These are phyloP conservation scores for Colius striatus DNA, from an alignment of 2,113 vertebrate genomes.

Conservation along the genomic window DNA sequence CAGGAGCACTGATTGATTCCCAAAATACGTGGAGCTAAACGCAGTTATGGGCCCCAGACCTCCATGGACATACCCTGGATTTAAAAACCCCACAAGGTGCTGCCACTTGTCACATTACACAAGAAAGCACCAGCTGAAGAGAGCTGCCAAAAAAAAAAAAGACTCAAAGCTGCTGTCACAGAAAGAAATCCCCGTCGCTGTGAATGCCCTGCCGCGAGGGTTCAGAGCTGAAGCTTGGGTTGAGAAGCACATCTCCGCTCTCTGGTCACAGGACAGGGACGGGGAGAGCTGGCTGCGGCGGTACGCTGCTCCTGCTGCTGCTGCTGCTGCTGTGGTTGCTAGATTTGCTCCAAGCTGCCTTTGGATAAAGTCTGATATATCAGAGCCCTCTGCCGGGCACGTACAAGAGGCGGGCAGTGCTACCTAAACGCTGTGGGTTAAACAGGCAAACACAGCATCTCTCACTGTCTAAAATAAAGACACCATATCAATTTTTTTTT, in stretches of 20 bases:
- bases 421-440: fast-evolving
- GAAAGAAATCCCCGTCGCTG: background rate
- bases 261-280: fast-evolving
- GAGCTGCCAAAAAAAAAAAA: background rate
- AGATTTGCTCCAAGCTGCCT: background rate
- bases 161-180: background rate
- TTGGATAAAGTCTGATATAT: background rate
- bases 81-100: too few relatives aligned
- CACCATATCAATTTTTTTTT: too few relatives aligned
- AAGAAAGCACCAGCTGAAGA: background rate
- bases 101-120: background rate
- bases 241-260: background rate
- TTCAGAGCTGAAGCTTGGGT: background rate
- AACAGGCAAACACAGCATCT: too few relatives aligned
- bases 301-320: background rate
- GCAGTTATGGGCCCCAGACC: too few relatives aligned
- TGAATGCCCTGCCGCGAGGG: too few relatives aligned
- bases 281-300: background rate
- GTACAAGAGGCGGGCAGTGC: too few relatives aligned
- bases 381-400: background rate
- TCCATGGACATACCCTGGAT: too few relatives aligned
- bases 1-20: too few relatives aligned
- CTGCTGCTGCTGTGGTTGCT: background rate
- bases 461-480: background rate
- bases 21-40: too few relatives aligned